Percentiles rank a stretch among this genome's conserved stretches.
Conservation (phyloP, 2,888 invertebrate species). For the Cephus pulcher region DNA sequence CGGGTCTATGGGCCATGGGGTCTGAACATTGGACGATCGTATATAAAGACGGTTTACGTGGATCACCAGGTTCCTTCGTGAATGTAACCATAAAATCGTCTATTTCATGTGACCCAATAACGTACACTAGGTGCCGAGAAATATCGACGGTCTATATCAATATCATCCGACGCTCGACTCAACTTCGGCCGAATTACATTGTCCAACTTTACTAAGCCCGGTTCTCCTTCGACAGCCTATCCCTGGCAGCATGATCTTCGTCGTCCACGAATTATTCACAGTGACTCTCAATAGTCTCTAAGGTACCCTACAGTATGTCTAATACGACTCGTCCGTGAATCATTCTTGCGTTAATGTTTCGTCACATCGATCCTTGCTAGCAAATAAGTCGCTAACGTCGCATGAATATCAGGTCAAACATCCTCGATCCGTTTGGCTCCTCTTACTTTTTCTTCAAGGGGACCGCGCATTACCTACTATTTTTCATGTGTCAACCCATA, state of each 20-base stretch:
- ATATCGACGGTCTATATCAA: neutral
- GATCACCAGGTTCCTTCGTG: conserved; percentile 8
- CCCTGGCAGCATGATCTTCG: neutral
- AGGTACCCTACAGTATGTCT: neutral
- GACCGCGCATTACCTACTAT: neutral
- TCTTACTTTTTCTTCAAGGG: neutral
- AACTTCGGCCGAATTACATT: neutral
- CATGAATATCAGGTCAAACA: neutral
- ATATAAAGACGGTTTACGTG: conserved; percentile 9
- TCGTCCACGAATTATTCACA: neutral
- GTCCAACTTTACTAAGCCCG: neutral
- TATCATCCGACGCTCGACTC: neutral
- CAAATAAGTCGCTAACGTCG: neutral
- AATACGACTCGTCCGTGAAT: neutral
- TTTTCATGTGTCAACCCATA: conserved; percentile 17
- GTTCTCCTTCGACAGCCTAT: neutral
- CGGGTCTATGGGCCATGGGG: neutral
- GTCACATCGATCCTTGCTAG: neutral
- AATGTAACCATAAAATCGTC: neutral
- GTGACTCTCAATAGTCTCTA: neutral
- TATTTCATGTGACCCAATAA: neutral
- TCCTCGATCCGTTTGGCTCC: neutral
- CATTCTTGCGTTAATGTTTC: neutral
- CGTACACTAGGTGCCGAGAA: neutral
- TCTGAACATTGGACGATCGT: neutral